Base-by-base conservation (phyloP, 2,888 invertebrate species). In the Julus scanicus region DNA sequence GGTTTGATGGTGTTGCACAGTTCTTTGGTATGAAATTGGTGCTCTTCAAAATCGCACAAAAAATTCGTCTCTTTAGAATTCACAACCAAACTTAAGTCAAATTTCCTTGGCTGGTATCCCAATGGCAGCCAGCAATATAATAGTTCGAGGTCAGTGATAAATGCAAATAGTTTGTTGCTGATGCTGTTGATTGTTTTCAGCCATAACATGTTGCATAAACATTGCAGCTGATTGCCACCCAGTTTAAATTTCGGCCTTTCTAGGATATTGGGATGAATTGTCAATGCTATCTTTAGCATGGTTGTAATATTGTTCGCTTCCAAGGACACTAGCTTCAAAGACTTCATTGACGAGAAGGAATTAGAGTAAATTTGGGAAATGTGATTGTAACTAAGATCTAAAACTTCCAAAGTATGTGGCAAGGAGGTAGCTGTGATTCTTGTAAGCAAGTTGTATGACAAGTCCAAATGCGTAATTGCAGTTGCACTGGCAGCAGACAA, bases 161-260 rank as follows among this genome's bases (percentile, higher is more conserved):
- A 80, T 40, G n/a, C 87, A 17, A 39, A 87, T 2, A 1, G 6
- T 9, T 9, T 57, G 53, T 86, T 53, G 57, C 57, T 15, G 9
- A 20, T 40, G 13, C 44, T 17, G 44, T 87, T 87, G 15, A 87
- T 87, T n/a, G 39, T 29, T 40, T 40, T 87, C 20, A 87, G 2
- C 87, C 87, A 87, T 11, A 20, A 8, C 80, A 83, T 87, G 44
- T 71, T 37, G 40, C 87, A 87, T n/a, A 17, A 40, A 83, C 87
- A 87, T n/a, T 8, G n/a, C 9, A 83, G n/a, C 9, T n/a, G 83
- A 40, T 87, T 87, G 80, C 87, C 87, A n/a, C 11, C 11, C 37
- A 87, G n/a, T n/a, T 29, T 20, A 20, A 87, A 40, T 80, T 40
- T 49, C 8, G 83, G 71, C 13, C 87, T 71, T n/a, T 83, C 49